phyloP scores from a whole-genome alignment of 2,113 vertebrate genomes.

The Mormyrus iriodes region DNA sequence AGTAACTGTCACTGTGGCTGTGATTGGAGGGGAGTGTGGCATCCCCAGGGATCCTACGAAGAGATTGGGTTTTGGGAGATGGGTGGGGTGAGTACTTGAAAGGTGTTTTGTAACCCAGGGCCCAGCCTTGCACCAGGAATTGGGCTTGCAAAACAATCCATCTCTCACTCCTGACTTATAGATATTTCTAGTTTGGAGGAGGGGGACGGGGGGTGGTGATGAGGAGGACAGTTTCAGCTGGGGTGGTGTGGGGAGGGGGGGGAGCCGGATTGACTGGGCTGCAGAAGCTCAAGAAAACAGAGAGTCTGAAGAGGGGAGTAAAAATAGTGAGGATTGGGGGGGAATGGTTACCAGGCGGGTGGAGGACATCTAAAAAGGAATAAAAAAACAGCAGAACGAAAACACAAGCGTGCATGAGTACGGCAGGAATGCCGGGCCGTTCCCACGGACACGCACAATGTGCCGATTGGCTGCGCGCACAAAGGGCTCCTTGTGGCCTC shows the following conservation, averaged over 20 bases:
- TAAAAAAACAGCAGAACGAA: neutral
- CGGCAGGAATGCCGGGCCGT: conserved; percentile 14
- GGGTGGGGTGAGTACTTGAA: neutral
- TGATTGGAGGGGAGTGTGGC: conserved; percentile 57
- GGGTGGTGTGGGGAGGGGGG: neutral
- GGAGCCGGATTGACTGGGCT: too few relatives aligned
- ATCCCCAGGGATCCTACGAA: conserved; percentile 48
- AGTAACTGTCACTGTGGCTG: conserved; percentile 50
- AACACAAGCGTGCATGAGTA: conserved; percentile 11
- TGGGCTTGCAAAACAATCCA: conserved; percentile 59
- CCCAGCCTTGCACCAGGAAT: conserved; percentile 45
- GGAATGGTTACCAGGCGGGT: neutral
- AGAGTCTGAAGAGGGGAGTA: neutral
- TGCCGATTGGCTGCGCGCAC: conserved; percentile 43
- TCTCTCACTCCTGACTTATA: conserved; percentile 35
- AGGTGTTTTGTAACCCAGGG: conserved; percentile 42
- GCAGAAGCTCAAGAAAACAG: conserved; percentile 10
- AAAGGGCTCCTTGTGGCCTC: conserved; percentile 51
- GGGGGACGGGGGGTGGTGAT: neutral
- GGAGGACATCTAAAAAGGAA: neutral
- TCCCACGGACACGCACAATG: conserved; percentile 37
- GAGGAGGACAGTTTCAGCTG: neutral
- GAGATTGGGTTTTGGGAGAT: neutral
- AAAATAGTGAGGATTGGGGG: conserved; percentile 13
- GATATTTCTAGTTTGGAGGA: neutral